phyloP scores from a whole-genome alignment of 1,140 invertebrate genomes.

The Neodiprion virginianus region DNA sequence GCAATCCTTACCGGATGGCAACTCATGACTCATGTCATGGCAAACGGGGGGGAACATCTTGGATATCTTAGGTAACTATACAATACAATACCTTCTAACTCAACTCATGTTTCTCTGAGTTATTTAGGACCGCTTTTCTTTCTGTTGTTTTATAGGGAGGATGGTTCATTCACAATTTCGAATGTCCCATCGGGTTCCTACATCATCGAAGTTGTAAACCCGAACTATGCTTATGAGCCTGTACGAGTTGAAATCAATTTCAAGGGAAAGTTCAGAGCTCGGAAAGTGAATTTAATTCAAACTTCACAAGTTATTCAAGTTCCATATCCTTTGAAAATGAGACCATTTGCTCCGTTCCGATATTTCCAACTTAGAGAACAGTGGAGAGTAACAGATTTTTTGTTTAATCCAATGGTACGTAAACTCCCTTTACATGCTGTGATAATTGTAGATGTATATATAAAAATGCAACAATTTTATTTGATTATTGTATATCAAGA shows the following conservation, averaged over 20 bases:
- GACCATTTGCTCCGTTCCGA: constrained; percentile 78
- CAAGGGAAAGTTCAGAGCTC: constrained; percentile 94
- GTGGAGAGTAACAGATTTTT: constrained; percentile 92
- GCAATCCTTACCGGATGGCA: constrained; percentile 72
- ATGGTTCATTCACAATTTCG: constrained; percentile 91
- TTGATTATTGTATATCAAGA: constrained; percentile 11
- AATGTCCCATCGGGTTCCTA: constrained; percentile 95
- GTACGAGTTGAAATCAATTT: constrained; percentile 94
- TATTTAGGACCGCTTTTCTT: constrained; percentile 9
- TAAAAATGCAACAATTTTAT: background rate
- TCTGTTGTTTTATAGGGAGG: constrained; percentile 69
- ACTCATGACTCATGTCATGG: constrained; percentile 77
- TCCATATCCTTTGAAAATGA: constrained; percentile 90
- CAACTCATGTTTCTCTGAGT: constrained; percentile 2
- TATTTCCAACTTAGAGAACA: constrained; percentile 96
- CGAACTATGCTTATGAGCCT: constrained; percentile 91
- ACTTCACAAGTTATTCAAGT: constrained; percentile 87
- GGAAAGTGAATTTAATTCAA: constrained; percentile 95
- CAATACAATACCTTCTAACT: background rate
- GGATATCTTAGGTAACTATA: constrained; percentile 76
- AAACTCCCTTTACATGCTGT: background rate
- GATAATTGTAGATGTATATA: background rate
- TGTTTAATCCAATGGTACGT: constrained; percentile 93
- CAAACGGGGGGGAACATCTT: constrained; percentile 87
- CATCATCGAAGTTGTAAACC: constrained; percentile 90